A percentile compares a stretch with the other conserved stretches of the same genome.
Evolutionary conservation across 2,113 vertebrate genomes (phyloP).

Genomic region (Perognathus longimembris): DNA sequence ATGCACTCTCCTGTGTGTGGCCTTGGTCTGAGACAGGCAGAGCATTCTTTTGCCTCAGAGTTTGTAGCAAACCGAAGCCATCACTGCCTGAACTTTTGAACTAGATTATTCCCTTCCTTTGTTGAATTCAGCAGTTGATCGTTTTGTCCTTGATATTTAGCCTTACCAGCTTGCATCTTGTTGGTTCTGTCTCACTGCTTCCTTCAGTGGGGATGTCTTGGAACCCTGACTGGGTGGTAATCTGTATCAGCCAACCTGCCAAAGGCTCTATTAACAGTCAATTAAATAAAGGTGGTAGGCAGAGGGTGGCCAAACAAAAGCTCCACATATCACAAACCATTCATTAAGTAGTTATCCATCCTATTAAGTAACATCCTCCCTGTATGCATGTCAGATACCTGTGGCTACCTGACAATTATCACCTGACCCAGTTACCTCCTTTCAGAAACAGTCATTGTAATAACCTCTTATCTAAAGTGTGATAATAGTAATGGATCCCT

Average conservation of each 20-base stretch:
- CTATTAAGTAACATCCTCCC: neutral
- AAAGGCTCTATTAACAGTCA: neutral
- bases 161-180: neutral
- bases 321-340: neutral
- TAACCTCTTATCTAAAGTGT: neutral
- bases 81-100: neutral
- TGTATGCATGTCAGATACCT: neutral
- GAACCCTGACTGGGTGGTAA: neutral
- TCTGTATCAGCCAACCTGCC: neutral
- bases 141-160: neutral
- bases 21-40: neutral
- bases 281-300: neutral
- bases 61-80: neutral
- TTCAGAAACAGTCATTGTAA: conserved; percentile 10
- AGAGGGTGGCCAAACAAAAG: neutral
- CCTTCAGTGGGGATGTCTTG: neutral
- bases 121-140: neutral
- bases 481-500: neutral
- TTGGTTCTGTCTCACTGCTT: neutral
- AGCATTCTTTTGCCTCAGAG: neutral
- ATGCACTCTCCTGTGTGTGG: neutral
- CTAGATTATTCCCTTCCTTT: neutral
- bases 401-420: neutral
- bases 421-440: neutral
- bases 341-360: neutral